Evolutionary conservation across 2,113 vertebrate species (phyloP), one percentile per base, ranked within the genome.

Genomic region (Garra rufa): DNA sequence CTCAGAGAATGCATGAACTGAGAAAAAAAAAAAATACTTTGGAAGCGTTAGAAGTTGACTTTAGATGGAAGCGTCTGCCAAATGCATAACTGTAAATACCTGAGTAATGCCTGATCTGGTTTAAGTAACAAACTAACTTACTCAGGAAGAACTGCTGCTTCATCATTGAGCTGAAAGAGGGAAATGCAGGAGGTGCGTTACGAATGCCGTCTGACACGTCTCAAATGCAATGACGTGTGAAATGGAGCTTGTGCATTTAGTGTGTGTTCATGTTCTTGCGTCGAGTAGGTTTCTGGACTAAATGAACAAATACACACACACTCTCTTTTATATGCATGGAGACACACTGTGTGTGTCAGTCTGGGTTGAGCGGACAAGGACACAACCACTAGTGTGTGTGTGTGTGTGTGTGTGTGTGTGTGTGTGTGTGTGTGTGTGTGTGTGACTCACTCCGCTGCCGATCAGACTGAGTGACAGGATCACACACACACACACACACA

Each of bases 401-500:
- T 84, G 79, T 65, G 83, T 79, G 83, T 77, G 75, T 55, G 61
- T 57, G 74, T 74, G 48, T 43, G 50, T 19, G 63, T 44, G 67
- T 63, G 76, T 26, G 26, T 24, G 78, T 44, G 55, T 50, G 43
- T 24, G 71, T 43, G 46, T 61, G 65, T 17, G 55, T 24, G 44
- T 57, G 78, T 44, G 38, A 10, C 19, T 0, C 52, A 57, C 21
- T 57, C 19, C 19, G 30, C 76, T 89, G 90, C 88, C 92, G 91
- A 91, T 93, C 92, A 95, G 81, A 79, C 77, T 91, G 92, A 93
- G 85, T 75, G 90, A 92, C 92, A 88, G 83, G 85, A 84, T 83
- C 85, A 80, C 81, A 74, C 83, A 88, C 77, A 86, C 70, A 15
- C 59, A 14, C 61, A 59, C n/a, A 59, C 52, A 24, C 55, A 24